These are phyloP conservation scores for Saturnia pavonia DNA, from an alignment of 2,888 invertebrate species.

Conservation along the genomic window DNA sequence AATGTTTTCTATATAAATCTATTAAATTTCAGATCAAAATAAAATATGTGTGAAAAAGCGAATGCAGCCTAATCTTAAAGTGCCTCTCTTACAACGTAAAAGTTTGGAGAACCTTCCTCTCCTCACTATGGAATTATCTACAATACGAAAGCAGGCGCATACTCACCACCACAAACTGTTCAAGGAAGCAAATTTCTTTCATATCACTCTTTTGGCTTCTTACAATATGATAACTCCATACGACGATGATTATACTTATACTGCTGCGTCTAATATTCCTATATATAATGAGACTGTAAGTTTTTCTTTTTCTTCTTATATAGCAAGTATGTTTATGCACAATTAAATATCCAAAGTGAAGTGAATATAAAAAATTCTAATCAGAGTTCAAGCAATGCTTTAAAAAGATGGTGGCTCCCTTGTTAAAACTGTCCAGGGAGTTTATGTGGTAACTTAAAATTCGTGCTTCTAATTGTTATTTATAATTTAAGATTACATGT, in stretches of 20 bases:
- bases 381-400: too few relatives aligned
- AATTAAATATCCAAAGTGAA: too few relatives aligned
- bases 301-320: background rate
- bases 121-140: constrained; percentile 52
- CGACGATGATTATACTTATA: constrained; percentile 46
- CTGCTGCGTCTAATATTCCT: constrained; percentile 57
- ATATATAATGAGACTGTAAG: constrained; percentile 49
- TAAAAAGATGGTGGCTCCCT: too few relatives aligned
- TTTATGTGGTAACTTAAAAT: too few relatives aligned
- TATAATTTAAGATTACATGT: too few relatives aligned
- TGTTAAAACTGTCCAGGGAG: too few relatives aligned
- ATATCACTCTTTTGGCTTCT: constrained; percentile 58
- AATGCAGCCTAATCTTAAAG: constrained; percentile 56
- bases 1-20: background rate
- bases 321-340: too few relatives aligned
- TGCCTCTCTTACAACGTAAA: constrained; percentile 42
- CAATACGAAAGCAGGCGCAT: constrained; percentile 46
- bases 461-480: too few relatives aligned
- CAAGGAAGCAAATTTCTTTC: constrained; percentile 56
- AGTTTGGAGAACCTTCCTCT: constrained; percentile 72
- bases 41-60: constrained; percentile 54
- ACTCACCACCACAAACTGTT: constrained; percentile 50
- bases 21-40: constrained; percentile 46
- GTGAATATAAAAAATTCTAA: too few relatives aligned
- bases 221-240: constrained; percentile 59